A percentile compares a stretch with the other conserved stretches of the same genome.
Conservation (phyloP, 2,888 invertebrate genomes). For the Macaria liturata region DNA sequence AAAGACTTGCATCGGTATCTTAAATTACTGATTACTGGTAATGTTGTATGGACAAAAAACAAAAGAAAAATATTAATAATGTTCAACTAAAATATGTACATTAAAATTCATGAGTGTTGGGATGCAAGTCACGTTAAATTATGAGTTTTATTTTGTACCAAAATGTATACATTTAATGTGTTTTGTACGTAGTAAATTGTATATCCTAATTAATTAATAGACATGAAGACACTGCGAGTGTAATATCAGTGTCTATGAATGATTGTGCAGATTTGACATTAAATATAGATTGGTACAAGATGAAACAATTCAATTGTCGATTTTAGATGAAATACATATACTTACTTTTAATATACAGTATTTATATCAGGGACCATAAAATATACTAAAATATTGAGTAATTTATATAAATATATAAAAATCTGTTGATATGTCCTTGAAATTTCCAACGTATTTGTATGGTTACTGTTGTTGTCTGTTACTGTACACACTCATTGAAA, state of each 20-base stretch:
- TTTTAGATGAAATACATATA: slow-evolving; percentile 28
- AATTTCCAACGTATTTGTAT: too few relatives aligned
- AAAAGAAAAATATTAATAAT: too few relatives aligned
- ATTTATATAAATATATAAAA: slow-evolving; percentile 16
- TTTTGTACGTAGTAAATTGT: neutral
- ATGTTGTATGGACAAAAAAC: too few relatives aligned
- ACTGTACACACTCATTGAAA: too few relatives aligned
- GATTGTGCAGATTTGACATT: neutral
- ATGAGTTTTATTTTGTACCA: neutral
- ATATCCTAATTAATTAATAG: neutral
- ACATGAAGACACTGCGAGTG: neutral
- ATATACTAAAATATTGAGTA: slow-evolving; percentile 38
- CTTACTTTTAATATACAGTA: slow-evolving; percentile 38
- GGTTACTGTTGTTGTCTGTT: too few relatives aligned
- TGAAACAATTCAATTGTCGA: slow-evolving; percentile 33
- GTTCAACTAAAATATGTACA: too few relatives aligned
- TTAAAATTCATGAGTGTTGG: neutral
- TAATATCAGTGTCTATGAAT: neutral
- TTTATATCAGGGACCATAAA: slow-evolving; percentile 52
- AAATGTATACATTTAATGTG: neutral
- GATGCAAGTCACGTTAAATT: neutral
- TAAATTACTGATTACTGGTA: too few relatives aligned
- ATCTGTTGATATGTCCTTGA: slow-evolving; percentile 12
- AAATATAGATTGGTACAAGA: slow-evolving; percentile 18
- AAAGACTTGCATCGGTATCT: too few relatives aligned